Evolutionary conservation across 92 coral and sea anemone genomes (phyloP).

Genomic region (Meandrina meandrites): DNA sequence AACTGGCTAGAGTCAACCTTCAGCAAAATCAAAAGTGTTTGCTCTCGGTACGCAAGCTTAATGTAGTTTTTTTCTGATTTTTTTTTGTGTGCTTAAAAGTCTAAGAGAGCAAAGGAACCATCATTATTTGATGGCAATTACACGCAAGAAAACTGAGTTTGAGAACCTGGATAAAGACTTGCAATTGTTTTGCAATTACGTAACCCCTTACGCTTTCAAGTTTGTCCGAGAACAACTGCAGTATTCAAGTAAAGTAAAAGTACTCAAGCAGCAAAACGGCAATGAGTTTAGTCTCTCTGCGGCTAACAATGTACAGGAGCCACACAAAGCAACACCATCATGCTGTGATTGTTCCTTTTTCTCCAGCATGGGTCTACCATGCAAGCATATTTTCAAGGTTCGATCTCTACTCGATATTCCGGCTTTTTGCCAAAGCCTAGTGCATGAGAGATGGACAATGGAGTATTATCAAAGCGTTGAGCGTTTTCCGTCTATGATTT

Average conservation of each 20-base stretch:
- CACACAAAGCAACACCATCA: not conserved
- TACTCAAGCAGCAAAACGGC: not conserved
- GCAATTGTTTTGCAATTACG: slow-evolving; percentile 17
- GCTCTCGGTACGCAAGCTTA: slow-evolving; percentile 51
- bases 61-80: slow-evolving; percentile 46
- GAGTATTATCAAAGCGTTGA: slow-evolving; percentile 4
- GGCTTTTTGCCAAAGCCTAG: not conserved
- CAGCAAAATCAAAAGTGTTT: slow-evolving; percentile 57
- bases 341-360: slow-evolving; percentile 21
- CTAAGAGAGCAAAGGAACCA: slow-evolving; percentile 57
- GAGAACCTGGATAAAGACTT: slow-evolving; percentile 33
- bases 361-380: slow-evolving; percentile 35
- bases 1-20: slow-evolving; percentile 50
- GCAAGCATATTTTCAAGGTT: slow-evolving; percentile 34
- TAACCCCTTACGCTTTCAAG: slow-evolving; percentile 63
- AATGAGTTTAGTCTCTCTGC: not conserved
- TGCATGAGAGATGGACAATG: slow-evolving; percentile 29
- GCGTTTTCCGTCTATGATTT: not conserved
- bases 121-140: slow-evolving; percentile 54
- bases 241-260: not conserved
- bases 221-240: slow-evolving; percentile 45
- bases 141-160: slow-evolving; percentile 27
- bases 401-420: not conserved
- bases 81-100: slow-evolving; percentile 43
- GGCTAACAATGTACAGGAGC: not conserved